Evolutionary conservation across 2,888 invertebrate species (phyloP).

Genomic region (Aleiodes leptofemur): DNA sequence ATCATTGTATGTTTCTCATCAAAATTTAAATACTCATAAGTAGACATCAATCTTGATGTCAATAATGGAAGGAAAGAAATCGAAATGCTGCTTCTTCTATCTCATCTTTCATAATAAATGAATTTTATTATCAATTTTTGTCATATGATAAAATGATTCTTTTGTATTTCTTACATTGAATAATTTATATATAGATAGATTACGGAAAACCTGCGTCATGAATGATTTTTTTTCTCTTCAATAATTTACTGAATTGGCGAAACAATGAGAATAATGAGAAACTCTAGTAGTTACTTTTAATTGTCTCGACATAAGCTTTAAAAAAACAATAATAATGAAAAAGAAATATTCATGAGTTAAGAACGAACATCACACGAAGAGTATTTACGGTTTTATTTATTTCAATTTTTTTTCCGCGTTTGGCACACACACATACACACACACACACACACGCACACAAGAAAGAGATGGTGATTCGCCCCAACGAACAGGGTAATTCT

Average conservation of each 20-base stretch:
- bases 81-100: too few relatives aligned
- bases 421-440: constrained; percentile 7
- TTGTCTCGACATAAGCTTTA: constrained; percentile 12
- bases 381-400: constrained; percentile 29
- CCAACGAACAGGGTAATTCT: constrained; percentile 37
- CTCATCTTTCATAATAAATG: not conserved
- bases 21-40: constrained; percentile 35
- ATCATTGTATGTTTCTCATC: constrained; percentile 31
- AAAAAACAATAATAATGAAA: constrained; percentile 18
- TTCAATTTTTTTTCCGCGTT: not conserved
- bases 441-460: constrained; percentile 25
- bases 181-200: constrained; percentile 27
- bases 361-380: constrained; percentile 50
- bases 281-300: constrained; percentile 33
- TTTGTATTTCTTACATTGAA: not conserved
- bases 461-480: constrained; percentile 14
- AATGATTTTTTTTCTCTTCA: constrained; percentile 16
- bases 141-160: not conserved
- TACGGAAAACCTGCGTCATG: not conserved
- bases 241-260: constrained; percentile 18
- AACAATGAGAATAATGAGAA: constrained; percentile 12
- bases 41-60: constrained; percentile 36
- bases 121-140: constrained; percentile 2
- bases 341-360: constrained; percentile 36
- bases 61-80: constrained; percentile 7